Evolutionary conservation across 2,113 vertebrate genomes (phyloP), one percentile per base, ranked within the genome.

Genomic region (Mellivora capensis): DNA sequence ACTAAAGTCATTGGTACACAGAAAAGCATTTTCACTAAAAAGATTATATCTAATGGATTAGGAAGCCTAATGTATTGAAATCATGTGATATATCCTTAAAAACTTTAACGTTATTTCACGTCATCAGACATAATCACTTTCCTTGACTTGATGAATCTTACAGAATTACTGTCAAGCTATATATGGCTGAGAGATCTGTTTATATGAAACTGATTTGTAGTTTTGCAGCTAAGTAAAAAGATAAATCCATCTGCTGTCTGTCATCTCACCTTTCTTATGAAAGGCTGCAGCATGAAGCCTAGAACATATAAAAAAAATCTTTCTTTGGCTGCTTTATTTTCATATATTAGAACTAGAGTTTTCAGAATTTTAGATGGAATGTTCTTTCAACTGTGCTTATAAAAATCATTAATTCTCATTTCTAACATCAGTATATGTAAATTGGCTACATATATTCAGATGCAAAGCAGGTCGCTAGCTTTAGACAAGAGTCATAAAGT

Each of bases 171-270:
- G 98, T 98, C 98, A 98, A 98, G 97, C 92, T 98, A 97, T 98
- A 98, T 98, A 98, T 98, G 96, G 97, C 96, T 94, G 87, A 98
- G 95, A 98, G 92, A 98, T 98, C 94, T 99, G 98, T 99, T 99
- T 99, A 97, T 98, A 94, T 76, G 96, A 98, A 98, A 97, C 96
- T 97, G 96, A 98, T 98, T 96, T 17, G 17, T 98, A 98, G 97
- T 98, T 98, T 98, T 97, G 93, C 87, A 98, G 97, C 97, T 97
- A 98, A 98, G 96, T 98, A 97, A 98, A 99, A 98, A 98, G 96
- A 98, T 98, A 98, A 98, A 98, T 97, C 98, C 97, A 98, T 99
- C 98, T 98, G 91, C 97, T 98, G 94, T 98, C 98, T 99, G 98
- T 98, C 98, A 98, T 98, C 97, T 98, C 97, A 98, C 98, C 96